Evolutionary conservation across 1,140 invertebrate genomes (phyloP).

Genomic region (Pogonomyrmex barbatus): DNA sequence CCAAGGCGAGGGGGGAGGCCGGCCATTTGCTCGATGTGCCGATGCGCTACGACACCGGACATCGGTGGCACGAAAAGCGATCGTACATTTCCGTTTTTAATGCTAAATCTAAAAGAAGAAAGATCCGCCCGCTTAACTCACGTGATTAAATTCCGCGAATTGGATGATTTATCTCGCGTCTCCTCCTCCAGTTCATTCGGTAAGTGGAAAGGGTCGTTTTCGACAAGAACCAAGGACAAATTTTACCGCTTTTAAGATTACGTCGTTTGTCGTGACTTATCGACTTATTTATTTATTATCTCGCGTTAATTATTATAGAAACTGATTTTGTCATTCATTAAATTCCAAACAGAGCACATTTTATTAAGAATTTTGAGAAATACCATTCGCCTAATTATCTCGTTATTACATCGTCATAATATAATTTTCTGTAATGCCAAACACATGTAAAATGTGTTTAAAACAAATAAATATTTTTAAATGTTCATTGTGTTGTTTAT

Average conservation of each 20-base stretch:
- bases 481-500: neutral
- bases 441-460: neutral
- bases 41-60: constrained; percentile 21
- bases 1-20: constrained; percentile 37
- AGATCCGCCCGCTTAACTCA: neutral
- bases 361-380: neutral
- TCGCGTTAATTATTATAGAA: neutral
- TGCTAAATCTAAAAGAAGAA: constrained; percentile 18
- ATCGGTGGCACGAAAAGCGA: constrained; percentile 33
- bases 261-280: neutral
- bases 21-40: constrained; percentile 1
- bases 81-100: constrained; percentile 26
- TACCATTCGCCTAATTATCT: neutral
- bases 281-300: neutral
- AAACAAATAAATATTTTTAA: neutral
- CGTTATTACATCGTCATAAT: neutral
- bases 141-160: constrained; percentile 2
- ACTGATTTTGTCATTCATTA: neutral
- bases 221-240: neutral
- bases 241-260: neutral
- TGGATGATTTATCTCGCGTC: neutral
- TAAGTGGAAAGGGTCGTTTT: neutral
- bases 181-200: neutral
- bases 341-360: neutral
- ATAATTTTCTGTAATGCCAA: neutral